Evolutionary conservation across 2,797 vertebrate genomes (phyloP).

Genomic region (Eulemur rubriventer): DNA sequence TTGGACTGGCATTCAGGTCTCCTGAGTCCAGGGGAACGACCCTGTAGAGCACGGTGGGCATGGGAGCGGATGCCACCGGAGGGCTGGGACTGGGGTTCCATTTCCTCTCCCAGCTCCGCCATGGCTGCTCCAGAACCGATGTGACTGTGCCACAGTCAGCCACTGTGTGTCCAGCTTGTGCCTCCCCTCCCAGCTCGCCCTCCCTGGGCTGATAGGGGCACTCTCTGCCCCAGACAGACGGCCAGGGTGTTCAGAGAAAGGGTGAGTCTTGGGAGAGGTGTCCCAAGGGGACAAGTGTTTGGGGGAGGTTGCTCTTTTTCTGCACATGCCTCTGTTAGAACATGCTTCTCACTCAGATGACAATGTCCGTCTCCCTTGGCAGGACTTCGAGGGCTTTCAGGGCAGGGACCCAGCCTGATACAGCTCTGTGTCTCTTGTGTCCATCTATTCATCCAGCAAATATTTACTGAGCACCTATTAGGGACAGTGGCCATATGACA

Average conservation of each 20-base stretch:
- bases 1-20: not conserved
- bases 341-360: not conserved
- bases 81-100: not conserved
- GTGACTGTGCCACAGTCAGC: not conserved
- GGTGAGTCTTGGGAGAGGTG: not conserved
- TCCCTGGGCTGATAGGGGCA: not conserved
- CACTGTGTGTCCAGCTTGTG: not conserved
- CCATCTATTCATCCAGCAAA: not conserved
- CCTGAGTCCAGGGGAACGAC: not conserved
- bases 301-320: not conserved
- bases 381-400: not conserved
- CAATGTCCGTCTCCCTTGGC: not conserved
- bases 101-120: not conserved
- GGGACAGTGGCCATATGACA: not conserved
- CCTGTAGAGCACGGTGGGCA: not conserved
- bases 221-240: not conserved
- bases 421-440: not conserved
- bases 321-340: not conserved
- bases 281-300: not conserved
- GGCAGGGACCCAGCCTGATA: not conserved
- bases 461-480: not conserved
- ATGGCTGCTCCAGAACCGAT: not conserved
- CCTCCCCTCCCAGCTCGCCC: not conserved
- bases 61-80: not conserved
- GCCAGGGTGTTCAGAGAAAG: not conserved